Conservation (phyloP, 2,888 invertebrate species). For the Agrypnus murinus region DNA sequence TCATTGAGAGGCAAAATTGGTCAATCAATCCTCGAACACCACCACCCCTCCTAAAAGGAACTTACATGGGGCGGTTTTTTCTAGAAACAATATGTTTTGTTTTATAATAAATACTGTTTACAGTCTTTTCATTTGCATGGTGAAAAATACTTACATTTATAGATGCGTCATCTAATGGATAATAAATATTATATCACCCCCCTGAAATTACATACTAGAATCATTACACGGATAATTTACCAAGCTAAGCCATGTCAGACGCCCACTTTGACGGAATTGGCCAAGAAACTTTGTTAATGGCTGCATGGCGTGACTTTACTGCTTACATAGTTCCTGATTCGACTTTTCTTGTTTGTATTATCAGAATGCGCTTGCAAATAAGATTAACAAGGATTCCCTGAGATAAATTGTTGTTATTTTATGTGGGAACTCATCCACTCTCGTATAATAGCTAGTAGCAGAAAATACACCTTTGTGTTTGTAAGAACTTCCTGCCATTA, state of each 20-base stretch:
- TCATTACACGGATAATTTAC: conserved; percentile 47
- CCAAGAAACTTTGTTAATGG: conserved; percentile 51
- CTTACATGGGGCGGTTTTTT: not conserved
- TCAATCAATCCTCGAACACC: too few species aligned
- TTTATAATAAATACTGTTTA: not conserved
- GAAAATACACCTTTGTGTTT: too few species aligned
- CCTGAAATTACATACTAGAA: conserved; percentile 38
- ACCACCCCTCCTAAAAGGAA: not conserved
- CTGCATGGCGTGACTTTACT: conserved; percentile 47
- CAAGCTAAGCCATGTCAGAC: conserved; percentile 45
- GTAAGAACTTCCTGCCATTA: too few species aligned
- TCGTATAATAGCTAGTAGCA: too few species aligned
- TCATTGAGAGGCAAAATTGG: not conserved
- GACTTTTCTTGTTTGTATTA: conserved; percentile 51
- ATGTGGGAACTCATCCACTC: too few species aligned
- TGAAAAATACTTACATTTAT: conserved; percentile 14
- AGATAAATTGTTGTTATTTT: conserved; percentile 26
- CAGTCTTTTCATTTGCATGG: not conserved
- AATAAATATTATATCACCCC: conserved; percentile 44
- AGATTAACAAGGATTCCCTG: conserved; percentile 40
- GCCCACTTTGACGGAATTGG: conserved; percentile 47
- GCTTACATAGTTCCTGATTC: conserved; percentile 45
- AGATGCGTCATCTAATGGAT: conserved; percentile 46
- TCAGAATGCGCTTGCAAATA: conserved; percentile 41
- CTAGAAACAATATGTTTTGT: not conserved